Conservation (phyloP, 2,888 invertebrate genomes). For the Salticus scenicus region DNA sequence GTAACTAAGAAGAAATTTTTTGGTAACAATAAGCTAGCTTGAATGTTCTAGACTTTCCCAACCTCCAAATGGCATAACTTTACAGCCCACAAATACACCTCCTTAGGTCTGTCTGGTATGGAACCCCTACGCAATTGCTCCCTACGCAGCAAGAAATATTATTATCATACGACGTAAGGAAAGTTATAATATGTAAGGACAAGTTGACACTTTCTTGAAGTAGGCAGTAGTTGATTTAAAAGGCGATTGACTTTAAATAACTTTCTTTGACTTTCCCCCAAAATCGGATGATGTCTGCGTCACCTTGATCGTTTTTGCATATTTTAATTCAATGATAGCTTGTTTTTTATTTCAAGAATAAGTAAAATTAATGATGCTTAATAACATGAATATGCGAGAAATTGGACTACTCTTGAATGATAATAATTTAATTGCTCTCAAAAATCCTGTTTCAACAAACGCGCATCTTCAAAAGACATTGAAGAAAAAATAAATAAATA, state of each 20-base stretch:
- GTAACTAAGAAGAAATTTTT: neutral
- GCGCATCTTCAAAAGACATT: too few relatives aligned
- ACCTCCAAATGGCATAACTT: conserved; percentile 43
- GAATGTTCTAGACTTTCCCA: conserved; percentile 23
- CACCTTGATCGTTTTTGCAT: too few relatives aligned
- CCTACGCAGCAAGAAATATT: conserved; percentile 40
- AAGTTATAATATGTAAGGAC: neutral
- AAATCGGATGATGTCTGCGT: too few relatives aligned
- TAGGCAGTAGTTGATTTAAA: conserved; percentile 15
- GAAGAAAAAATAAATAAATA: too few relatives aligned
- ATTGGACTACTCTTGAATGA: too few relatives aligned
- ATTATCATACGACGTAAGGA: conserved; percentile 12
- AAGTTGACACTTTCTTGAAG: conserved; percentile 2
- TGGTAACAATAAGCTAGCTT: neutral
- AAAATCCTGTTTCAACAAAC: too few relatives aligned
- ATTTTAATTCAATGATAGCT: too few relatives aligned
- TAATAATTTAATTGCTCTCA: too few relatives aligned
- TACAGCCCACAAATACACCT: conserved; percentile 50
- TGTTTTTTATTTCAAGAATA: too few relatives aligned
- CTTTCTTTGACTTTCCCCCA: conserved; percentile 8
- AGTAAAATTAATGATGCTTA: too few relatives aligned
- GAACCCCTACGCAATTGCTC: conserved; percentile 40
- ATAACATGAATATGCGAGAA: too few relatives aligned
- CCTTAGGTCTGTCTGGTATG: conserved; percentile 49
- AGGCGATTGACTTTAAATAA: neutral